Evolutionary conservation across 2,797 vertebrate genomes (phyloP), one percentile per base, ranked within the genome.

Genomic region (Ctenochaetus hawaiiensis): DNA sequence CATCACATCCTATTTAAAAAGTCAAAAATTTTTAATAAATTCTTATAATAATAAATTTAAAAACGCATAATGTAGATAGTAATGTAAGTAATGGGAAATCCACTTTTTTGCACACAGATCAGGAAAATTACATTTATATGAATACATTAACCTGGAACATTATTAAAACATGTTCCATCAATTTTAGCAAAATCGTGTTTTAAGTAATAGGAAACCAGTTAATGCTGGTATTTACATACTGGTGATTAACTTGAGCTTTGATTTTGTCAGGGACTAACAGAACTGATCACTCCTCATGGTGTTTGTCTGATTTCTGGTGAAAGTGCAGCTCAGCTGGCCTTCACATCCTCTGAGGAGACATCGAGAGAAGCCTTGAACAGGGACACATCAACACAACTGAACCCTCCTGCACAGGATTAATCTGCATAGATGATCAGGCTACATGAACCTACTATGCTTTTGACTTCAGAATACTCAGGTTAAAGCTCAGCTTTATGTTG

Each of bases 321-420:
- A 62, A 39, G 61, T 3, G 5, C 37, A 8, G 59, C 67, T 72
- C 69, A 68, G 63, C 59, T 67, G 41, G 53, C 8, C 22, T 26
- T 45, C 22, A 44, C 45, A 11, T 67, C 52, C 48, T 58, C 44
- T 0, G 3, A 47, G 39, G 10, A 58, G 57, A 26, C 39, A 53
- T 72, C 75, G 17, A 75, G 37, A 68, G 30, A 49, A 12, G 77
- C 34, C 54, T 41, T 77, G 66, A 76, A 68, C 7, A 72, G 59
- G 63, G 61, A 72, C 63, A 52, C 58, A 57, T 12, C 1, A 41
- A 66, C 60, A 43, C 54, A 37, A 48, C 68, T 65, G 8, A 59
- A 41, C 17, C 0, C 5, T 10, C 37, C 37, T 10, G 14, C 51
- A 34, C 2, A 16, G 1, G 0, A 44, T 72, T 22, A 22, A 30